Base-by-base conservation (phyloP, 2,888 invertebrate species). In the Melieria picta region DNA sequence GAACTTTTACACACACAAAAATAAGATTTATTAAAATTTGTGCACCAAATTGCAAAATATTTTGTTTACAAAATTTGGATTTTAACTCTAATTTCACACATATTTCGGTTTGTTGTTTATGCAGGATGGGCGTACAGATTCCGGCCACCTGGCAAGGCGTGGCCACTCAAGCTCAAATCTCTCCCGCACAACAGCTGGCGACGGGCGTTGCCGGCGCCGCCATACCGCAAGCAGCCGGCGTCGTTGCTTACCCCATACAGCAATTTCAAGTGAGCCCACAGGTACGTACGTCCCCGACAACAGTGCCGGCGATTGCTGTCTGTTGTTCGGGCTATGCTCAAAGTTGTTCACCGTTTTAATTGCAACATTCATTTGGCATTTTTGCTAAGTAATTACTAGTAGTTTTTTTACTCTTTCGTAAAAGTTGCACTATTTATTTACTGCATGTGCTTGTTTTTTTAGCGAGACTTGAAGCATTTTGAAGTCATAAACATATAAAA, bases 171-270 rank as follows among this genome's bases (percentile, higher is more conserved):
- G 91, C 92, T 76, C 92, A 92, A 84, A 88, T 92, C 79, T 91
- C 92, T 73, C 90, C 90, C 82, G 88, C 92, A 80, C 89, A 90
- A 89, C 86, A 93, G 90, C 82, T 91, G 89, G 87, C 92, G 88
- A 85, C 92, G 88, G 85, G 91, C 88, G 87, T 91, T 88, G 87
- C 91, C 77, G 92, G 94, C 83, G 90, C 90, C 88, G 86, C 91
- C 76, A 91, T 94, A 72, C 91, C 92, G 73, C 93, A 94, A 88
- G 89, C 90, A 77, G 92, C 93, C 30, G 93, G 93, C 75, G 92
- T 95, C 87, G 93, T 95, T 86, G 93, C 93, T 85, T 95, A 95
- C 87, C 95, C 96, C 69, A 94, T 96, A 87, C 96, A 96, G 89
- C 96, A 95, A 88, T 96, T 95, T 89, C 96, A 96, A 91, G 95